Evolutionary conservation across 2,113 vertebrate species (phyloP).

Genomic region (Crypturellus undulatus): DNA sequence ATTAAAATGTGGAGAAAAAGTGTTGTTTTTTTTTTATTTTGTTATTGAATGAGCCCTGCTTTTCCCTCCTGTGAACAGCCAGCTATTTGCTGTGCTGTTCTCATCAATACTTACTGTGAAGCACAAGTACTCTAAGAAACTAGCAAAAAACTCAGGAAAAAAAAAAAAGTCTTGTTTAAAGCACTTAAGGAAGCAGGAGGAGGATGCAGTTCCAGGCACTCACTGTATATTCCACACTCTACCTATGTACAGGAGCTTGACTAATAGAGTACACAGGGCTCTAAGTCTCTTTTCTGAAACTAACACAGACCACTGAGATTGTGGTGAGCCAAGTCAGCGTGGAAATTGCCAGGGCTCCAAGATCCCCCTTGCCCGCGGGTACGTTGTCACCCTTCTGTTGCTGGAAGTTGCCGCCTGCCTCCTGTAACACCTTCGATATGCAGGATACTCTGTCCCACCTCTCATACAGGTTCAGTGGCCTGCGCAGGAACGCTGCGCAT

Average conservation of each 20-base stretch:
- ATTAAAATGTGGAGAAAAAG: background rate
- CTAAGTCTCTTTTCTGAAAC: background rate
- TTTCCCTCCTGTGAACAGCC: background rate
- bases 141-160: background rate
- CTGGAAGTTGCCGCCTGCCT: background rate
- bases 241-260: background rate
- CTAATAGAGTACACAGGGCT: background rate
- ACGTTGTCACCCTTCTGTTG: background rate
- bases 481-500: fast-evolving
- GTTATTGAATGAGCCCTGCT: background rate
- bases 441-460: background rate
- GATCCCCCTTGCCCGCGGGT: background rate
- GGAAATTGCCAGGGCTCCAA: background rate
- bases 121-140: background rate
- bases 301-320: background rate
- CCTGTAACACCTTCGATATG: background rate
- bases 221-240: background rate
- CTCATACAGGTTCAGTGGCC: background rate
- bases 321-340: background rate
- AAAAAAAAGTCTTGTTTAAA: background rate
- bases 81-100: background rate
- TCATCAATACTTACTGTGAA: background rate
- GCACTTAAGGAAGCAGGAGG: background rate
- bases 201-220: background rate
- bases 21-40: background rate